Evolutionary conservation across 2,113 vertebrate species (phyloP).

Genomic region (Cyanoderma ruficeps): DNA sequence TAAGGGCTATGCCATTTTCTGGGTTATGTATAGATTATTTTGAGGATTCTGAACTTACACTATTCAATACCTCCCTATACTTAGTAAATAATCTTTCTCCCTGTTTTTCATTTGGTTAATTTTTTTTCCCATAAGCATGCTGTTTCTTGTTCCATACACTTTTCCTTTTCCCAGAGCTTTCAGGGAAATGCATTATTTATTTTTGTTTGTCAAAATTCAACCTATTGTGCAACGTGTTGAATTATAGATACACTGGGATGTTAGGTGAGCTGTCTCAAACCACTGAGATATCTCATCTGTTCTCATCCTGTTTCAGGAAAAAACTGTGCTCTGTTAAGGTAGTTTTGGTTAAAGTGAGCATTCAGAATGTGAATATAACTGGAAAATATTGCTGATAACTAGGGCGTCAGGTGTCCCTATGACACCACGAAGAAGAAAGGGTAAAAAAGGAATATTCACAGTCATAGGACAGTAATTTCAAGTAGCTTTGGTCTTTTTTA

Average conservation of each 20-base stretch:
- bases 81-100: not conserved
- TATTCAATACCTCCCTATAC: not conserved
- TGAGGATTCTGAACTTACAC: not conserved
- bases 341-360: not conserved
- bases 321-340: not conserved
- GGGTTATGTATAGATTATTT: not conserved
- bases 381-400: not conserved
- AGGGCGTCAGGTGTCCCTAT: not conserved
- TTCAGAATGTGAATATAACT: not conserved
- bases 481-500: not conserved
- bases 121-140: not conserved
- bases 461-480: not conserved
- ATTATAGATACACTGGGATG: slow-evolving; percentile 22
- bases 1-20: not conserved
- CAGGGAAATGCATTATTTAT: slow-evolving; percentile 24
- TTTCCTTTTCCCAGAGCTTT: not conserved
- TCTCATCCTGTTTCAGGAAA: not conserved
- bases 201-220: slow-evolving; percentile 28
- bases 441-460: not conserved
- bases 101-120: not conserved
- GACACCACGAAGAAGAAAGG: not conserved
- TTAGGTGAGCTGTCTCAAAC: not conserved
- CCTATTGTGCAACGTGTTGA: not conserved
- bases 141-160: not conserved
- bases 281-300: not conserved